Evolutionary conservation across 1,140 invertebrate genomes (phyloP), one percentile per base, ranked within the genome.

Genomic region (Euura lappo): DNA sequence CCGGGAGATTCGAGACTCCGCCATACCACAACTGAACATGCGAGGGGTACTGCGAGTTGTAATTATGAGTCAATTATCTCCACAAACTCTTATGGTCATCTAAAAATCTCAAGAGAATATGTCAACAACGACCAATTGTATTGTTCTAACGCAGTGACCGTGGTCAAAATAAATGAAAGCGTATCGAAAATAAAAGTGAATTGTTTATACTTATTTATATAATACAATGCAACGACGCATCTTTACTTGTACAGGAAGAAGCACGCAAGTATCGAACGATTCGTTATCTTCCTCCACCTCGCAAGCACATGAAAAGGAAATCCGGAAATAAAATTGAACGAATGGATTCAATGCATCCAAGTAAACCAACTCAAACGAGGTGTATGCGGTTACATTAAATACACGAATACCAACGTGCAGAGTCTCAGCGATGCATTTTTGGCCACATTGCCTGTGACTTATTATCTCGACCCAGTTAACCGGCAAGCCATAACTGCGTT

Each of bases 151-250:
- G 51, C 51, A 60, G 8, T 60, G 13, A 60, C 51, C 51, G 51
- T 60, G 6, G 6, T 6, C 4, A 60, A 60, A 60, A 60, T 60
- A 60, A 60, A 3, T 3, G 51, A 60, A 60, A 60, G 51, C 51
- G 51, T 60, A 60, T 60, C 51, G 51, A 60, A 60, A 60, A 60
- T 60, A 60, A 60, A n/a, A 60, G 51, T 60, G 4, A 60, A 60
- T 60, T 4, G 13, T 28, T 28, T 60, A 60, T 11, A 60, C 51
- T 60, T n/a, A 11, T 60, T 11, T 6, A 60, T 5, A 60, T 60
- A 8, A 6, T 60, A 60, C 28, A 28, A 28, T 28, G 28, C 28
- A 28, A 28, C 28, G 0, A 28, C 28, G 28, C 28, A 28, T 28
- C 28, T 28, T 1, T 28, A 28, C 28, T 28, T 28, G 28, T 28